Conservation (phyloP, 1,140 invertebrate species). For the Radopholus similis region DNA sequence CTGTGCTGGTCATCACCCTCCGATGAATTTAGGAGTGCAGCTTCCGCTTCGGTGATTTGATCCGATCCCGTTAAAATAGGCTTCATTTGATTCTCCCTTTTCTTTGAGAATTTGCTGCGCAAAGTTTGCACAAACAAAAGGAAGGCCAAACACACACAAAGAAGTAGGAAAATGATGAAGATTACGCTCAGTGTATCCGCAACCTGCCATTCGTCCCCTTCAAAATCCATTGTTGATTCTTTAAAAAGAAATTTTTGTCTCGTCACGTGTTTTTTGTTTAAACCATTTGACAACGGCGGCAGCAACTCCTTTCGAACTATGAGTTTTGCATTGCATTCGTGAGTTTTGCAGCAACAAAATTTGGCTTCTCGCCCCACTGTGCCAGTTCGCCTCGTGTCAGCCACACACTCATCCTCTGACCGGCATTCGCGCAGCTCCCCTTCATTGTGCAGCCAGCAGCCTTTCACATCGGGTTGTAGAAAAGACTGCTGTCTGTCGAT, state of each 20-base stretch:
- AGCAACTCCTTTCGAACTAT: not conserved
- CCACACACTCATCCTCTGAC: slow-evolving; percentile 35
- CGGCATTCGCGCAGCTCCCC: slow-evolving; percentile 38
- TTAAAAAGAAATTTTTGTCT: not conserved
- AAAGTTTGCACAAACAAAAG: slow-evolving; percentile 8
- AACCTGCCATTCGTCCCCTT: not conserved
- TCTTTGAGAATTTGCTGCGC: slow-evolving; percentile 3
- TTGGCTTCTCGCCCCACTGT: slow-evolving; percentile 8
- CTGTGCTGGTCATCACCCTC: not conserved
- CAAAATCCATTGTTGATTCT: not conserved
- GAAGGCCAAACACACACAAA: slow-evolving; percentile 12
- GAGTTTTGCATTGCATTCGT: slow-evolving; percentile 40
- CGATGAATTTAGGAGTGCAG: not conserved
- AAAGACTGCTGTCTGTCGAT: slow-evolving; percentile 27
- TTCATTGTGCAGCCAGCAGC: slow-evolving; percentile 45
- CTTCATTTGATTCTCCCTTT: slow-evolving; percentile 3
- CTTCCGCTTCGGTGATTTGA: not conserved
- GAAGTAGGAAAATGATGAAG: not conserved
- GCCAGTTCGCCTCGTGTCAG: slow-evolving; percentile 31
- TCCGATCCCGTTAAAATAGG: not conserved
- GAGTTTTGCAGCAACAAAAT: slow-evolving; percentile 49
- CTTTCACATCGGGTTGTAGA: slow-evolving; percentile 28
- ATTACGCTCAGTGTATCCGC: not conserved
- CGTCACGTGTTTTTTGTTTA: not conserved
- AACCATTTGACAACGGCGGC: not conserved